A percentile compares a stretch with the other conserved stretches of the same genome.
Conservation (phyloP, 1,140 invertebrate species). For the Gryon sp. region DNA sequence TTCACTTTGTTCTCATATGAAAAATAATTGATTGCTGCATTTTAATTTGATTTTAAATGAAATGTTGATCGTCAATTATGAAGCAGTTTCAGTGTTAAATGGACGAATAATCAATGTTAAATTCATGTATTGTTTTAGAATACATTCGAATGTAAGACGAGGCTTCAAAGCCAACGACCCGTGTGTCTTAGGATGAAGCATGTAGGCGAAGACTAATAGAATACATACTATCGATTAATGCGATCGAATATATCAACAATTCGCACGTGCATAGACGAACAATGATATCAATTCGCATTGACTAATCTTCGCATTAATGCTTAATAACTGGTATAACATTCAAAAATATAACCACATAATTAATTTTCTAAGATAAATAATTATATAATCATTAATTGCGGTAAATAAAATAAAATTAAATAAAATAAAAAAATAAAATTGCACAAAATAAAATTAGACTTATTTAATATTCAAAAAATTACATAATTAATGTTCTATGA, state of each 20-base stretch:
- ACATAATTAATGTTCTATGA: no score
- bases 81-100: not conserved
- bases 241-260: conserved; percentile 51
- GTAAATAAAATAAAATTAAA: no score
- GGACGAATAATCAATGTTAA: conserved; percentile 10
- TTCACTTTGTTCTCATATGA: no score
- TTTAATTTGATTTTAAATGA: no score
- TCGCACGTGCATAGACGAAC: conserved; percentile 40
- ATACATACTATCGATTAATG: conserved; percentile 48
- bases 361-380: no score
- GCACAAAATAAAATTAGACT: no score
- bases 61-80: not conserved
- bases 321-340: not conserved
- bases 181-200: conserved; percentile 30
- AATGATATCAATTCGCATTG: conserved; percentile 19
- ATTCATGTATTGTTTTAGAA: not conserved
- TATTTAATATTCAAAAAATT: no score
- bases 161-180: conserved; percentile 35
- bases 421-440: no score
- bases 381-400: no score
- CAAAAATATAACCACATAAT: no score
- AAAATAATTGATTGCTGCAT: no score
- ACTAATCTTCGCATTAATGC: conserved; percentile 6
- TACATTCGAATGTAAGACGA: conserved; percentile 26
- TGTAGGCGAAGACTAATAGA: conserved; percentile 52